phyloP scores from a whole-genome alignment of 1,140 invertebrate genomes.

The Acromyrmex charruanus region DNA sequence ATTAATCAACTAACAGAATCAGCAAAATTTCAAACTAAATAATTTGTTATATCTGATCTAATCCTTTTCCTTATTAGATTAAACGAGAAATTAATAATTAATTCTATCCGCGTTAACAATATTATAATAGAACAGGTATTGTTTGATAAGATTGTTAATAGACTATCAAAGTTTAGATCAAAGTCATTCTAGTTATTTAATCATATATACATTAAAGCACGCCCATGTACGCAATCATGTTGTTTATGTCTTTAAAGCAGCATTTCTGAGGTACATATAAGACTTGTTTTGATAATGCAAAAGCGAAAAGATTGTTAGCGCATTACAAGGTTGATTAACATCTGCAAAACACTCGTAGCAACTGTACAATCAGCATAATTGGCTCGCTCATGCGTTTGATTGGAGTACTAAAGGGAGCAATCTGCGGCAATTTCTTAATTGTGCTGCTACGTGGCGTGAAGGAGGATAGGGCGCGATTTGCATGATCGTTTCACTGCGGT shows the following conservation, averaged over 20 bases:
- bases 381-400: conserved; percentile 64
- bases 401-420: conserved; percentile 68
- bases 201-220: neutral
- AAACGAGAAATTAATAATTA: conserved; percentile 2
- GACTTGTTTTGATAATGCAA: neutral
- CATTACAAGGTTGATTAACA: conserved; percentile 19
- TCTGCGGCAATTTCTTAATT: conserved; percentile 77
- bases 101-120: neutral
- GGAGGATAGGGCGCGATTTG: conserved; percentile 64
- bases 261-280: neutral
- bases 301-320: neutral
- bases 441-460: conserved; percentile 58
- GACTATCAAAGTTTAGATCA: neutral
- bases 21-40: neutral
- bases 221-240: neutral
- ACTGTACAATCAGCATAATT: conserved; percentile 61
- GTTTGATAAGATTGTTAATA: neutral
- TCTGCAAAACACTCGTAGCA: conserved; percentile 46
- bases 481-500: conserved; percentile 66
- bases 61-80: neutral
- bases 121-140: neutral
- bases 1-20: neutral
- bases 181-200: conserved; percentile 6
- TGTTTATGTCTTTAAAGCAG: neutral
- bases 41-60: neutral